A percentile compares a stretch with the other conserved stretches of the same genome.
These are phyloP conservation scores for Babyrousa celebensis DNA, from an alignment of 2,797 vertebrate genomes.

Conservation along the genomic window DNA sequence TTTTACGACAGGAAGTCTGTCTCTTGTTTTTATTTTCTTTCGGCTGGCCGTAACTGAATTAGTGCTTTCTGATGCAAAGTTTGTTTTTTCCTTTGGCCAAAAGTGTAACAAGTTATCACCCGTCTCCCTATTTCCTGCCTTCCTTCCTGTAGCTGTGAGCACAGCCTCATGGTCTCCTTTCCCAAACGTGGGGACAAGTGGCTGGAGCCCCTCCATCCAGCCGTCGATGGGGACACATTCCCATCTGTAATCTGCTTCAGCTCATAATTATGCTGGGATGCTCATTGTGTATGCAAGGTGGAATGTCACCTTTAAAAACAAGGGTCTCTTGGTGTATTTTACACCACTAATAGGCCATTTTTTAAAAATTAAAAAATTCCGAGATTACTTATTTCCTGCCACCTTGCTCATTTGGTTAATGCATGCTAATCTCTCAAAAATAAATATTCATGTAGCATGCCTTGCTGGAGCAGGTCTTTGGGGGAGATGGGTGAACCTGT, in stretches of 20 bases:
- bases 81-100: neutral
- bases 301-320: neutral
- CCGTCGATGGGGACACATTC: neutral
- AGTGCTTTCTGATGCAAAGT: neutral
- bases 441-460: neutral
- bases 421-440: constrained; percentile 36
- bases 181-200: neutral
- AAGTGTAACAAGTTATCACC: neutral
- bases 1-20: neutral
- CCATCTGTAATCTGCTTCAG: neutral
- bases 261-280: fast-evolving
- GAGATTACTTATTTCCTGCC: constrained; percentile 35
- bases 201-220: too few relatives aligned
- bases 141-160: neutral
- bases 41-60: neutral
- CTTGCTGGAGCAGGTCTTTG: constrained; percentile 32
- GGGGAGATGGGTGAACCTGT: neutral
- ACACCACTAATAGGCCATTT: neutral
- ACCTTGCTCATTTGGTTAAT: constrained; percentile 6
- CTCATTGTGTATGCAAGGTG: neutral
- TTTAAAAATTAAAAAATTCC: neutral
- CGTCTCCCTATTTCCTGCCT: neutral
- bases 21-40: constrained; percentile 44
- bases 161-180: neutral
- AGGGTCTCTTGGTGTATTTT: neutral